These are phyloP conservation scores for Zhuqinia jingwanae DNA, from an alignment of 2,888 invertebrate genomes.

Conservation along the genomic window DNA sequence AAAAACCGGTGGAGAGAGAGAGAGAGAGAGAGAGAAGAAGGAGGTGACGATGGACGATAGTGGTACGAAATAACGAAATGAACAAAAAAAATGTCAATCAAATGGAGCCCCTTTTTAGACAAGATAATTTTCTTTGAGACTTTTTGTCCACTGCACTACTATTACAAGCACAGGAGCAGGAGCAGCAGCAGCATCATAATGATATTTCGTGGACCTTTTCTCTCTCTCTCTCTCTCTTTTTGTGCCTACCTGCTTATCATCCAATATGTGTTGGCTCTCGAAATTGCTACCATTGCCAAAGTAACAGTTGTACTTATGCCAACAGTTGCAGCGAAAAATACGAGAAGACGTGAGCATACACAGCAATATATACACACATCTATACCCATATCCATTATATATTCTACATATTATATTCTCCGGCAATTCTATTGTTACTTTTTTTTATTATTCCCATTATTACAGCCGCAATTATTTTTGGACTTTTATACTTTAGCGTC, in stretches of 20 bases:
- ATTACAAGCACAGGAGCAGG: too few relatives aligned
- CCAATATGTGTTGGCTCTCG: too few relatives aligned
- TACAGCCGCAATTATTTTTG: constrained; percentile 17
- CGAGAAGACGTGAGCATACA: constrained; percentile 14
- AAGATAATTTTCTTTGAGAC: background rate
- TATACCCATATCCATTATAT: too few relatives aligned
- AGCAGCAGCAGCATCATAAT: too few relatives aligned
- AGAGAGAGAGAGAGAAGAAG: background rate
- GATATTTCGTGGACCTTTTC: background rate
- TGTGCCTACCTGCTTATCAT: background rate
- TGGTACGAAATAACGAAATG: background rate
- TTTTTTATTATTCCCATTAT: constrained; percentile 31
- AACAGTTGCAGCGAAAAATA: background rate
- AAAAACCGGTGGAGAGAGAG: constrained; percentile 30
- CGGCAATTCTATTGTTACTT: constrained; percentile 11
- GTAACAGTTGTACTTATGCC: too few relatives aligned
- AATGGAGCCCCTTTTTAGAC: background rate
- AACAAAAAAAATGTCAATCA: constrained; percentile 28
- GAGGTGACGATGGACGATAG: constrained; percentile 24
- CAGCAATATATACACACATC: too few relatives aligned
- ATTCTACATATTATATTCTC: background rate
- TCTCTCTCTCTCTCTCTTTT: background rate
- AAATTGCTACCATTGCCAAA: too few relatives aligned
- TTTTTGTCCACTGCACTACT: too few relatives aligned
- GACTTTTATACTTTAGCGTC: constrained; percentile 19